phyloP scores from a whole-genome alignment of 2,797 vertebrate genomes.

The Sebastes nivosus region DNA sequence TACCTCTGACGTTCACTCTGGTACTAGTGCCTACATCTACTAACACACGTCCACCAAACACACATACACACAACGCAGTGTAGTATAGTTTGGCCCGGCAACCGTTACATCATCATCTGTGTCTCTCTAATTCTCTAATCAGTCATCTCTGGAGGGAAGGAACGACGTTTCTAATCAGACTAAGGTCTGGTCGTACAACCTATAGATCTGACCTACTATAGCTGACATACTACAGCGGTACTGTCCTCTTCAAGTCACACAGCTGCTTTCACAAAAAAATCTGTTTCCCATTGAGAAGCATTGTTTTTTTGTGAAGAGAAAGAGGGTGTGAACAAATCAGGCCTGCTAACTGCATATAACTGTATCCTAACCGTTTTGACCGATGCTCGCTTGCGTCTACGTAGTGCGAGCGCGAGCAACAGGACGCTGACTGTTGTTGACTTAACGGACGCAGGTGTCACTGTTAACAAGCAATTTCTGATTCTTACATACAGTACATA shows the following conservation, averaged over 20 bases:
- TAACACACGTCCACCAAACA: conserved; percentile 2
- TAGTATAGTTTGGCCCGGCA: conserved; percentile 19
- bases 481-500: no score
- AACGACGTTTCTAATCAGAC: conserved; percentile 47
- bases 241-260: neutral
- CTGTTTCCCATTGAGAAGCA: conserved; percentile 17
- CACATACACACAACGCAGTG: conserved; percentile 4
- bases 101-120: conserved; percentile 52
- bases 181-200: conserved; percentile 3
- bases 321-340: conserved; percentile 24
- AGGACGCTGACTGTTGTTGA: no score
- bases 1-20: conserved; percentile 27
- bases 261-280: conserved; percentile 10
- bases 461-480: no score
- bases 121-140: conserved; percentile 38
- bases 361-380: no score
- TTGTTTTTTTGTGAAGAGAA: neutral
- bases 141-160: conserved; percentile 39
- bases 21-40: neutral
- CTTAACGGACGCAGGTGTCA: no score
- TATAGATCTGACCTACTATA: conserved; percentile 34
- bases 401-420: no score
- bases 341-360: neutral
- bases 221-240: neutral
- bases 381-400: no score